Conservation (phyloP, 2,888 invertebrate species). For the Cybosia mesomella region DNA sequence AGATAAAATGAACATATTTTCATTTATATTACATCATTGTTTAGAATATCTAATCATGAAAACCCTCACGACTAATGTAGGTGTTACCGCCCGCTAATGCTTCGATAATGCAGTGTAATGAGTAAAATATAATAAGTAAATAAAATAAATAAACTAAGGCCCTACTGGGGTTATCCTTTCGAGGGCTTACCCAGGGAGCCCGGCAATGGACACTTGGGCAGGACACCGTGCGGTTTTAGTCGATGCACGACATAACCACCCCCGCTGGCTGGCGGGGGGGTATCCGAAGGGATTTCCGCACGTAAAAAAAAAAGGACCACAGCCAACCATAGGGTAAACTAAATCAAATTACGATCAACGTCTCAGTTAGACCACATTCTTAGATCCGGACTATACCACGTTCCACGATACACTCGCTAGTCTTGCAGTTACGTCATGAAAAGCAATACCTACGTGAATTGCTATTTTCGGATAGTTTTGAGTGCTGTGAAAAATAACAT, state of each 20-base stretch:
- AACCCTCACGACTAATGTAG: neutral
- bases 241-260: no score
- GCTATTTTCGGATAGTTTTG: constrained; percentile 75
- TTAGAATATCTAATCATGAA: constrained; percentile 4
- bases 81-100: neutral
- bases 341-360: constrained; percentile 26
- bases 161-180: no score
- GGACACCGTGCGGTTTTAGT: no score
- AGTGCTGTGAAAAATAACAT: constrained; percentile 73
- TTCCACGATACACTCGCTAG: constrained; percentile 31
- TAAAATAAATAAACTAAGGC: no score
- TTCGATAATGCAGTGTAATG: neutral
- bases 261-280: no score
- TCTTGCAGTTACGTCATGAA: constrained; percentile 66
- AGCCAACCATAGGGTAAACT: constrained; percentile 13
- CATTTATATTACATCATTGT: neutral
- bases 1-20: neutral
- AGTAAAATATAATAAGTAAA: no score
- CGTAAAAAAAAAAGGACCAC: no score
- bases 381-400: constrained; percentile 29
- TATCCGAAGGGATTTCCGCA: no score
- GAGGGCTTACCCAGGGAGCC: no score
- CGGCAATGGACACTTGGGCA: no score
- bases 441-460: constrained; percentile 63
- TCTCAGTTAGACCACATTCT: constrained; percentile 28